A percentile compares a stretch with the other conserved stretches of the same genome.
phyloP scores from a whole-genome alignment of 1,140 invertebrate species.

The Ectropis grisescens region DNA sequence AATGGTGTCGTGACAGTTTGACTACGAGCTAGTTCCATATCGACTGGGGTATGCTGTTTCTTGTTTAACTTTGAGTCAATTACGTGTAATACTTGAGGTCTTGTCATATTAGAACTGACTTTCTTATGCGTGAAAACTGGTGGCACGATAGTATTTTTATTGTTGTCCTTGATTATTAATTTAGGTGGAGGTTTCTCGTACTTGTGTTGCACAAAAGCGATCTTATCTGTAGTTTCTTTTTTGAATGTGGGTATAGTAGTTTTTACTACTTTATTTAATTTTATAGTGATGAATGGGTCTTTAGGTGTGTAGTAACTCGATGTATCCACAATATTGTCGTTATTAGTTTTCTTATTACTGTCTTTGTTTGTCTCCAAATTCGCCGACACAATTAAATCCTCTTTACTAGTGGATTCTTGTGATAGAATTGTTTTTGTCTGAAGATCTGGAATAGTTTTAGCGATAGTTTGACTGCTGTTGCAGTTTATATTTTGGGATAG shows the following conservation, averaged over 20 bases:
- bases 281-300: conserved; percentile 61
- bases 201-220: conserved; percentile 31
- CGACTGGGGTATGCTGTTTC: conserved; percentile 17
- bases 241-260: conserved; percentile 54
- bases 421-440: no score
- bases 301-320: conserved; percentile 36
- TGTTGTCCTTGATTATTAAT: conserved; percentile 57
- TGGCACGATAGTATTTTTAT: conserved; percentile 20
- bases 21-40: conserved; percentile 6
- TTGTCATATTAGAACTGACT: conserved; percentile 62
- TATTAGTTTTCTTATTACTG: conserved; percentile 10
- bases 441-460: no score
- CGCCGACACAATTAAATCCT: no score
- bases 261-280: conserved; percentile 60
- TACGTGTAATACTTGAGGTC: conserved; percentile 72
- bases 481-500: conserved; percentile 32
- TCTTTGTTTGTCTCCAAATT: no score
- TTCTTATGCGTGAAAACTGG: conserved; percentile 17
- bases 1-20: conserved; percentile 12
- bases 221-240: conserved; percentile 43
- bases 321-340: conserved; percentile 25
- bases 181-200: conserved; percentile 53
- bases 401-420: no score
- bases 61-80: conserved; percentile 55
- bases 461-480: no score